phyloP scores from a whole-genome alignment of 2,797 vertebrate genomes.

The Acanthis flammea region DNA sequence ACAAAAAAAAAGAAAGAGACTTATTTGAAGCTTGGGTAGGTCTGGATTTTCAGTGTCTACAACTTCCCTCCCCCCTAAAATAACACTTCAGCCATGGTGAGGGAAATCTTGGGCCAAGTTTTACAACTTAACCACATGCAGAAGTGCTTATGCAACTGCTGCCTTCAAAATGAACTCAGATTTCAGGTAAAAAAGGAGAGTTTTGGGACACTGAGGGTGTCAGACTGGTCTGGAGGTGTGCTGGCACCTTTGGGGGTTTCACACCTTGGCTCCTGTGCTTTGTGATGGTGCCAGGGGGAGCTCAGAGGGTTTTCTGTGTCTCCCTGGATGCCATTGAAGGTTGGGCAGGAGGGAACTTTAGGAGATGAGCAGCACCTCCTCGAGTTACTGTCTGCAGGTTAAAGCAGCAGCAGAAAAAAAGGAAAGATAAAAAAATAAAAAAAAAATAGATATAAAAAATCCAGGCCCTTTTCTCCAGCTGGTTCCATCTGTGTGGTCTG shows the following conservation, averaged over 20 bases:
- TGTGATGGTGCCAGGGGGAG: background rate
- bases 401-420: background rate
- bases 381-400: background rate
- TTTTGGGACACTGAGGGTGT: background rate
- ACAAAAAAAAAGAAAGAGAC: background rate
- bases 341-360: background rate
- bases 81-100: background rate
- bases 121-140: background rate
- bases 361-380: background rate
- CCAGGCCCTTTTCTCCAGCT: background rate
- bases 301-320: background rate
- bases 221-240: background rate
- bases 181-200: background rate
- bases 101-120: background rate
- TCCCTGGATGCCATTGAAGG: background rate
- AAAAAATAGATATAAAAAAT: background rate
- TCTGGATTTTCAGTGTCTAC: background rate
- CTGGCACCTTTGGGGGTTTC: background rate
- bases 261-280: rapidly evolving
- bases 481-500: background rate
- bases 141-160: background rate
- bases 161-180: background rate
- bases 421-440: rapidly evolving
- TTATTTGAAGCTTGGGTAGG: background rate
- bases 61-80: background rate